Evolutionary conservation across 2,888 invertebrate species (phyloP).

Genomic region (Epinotia bilunana): DNA sequence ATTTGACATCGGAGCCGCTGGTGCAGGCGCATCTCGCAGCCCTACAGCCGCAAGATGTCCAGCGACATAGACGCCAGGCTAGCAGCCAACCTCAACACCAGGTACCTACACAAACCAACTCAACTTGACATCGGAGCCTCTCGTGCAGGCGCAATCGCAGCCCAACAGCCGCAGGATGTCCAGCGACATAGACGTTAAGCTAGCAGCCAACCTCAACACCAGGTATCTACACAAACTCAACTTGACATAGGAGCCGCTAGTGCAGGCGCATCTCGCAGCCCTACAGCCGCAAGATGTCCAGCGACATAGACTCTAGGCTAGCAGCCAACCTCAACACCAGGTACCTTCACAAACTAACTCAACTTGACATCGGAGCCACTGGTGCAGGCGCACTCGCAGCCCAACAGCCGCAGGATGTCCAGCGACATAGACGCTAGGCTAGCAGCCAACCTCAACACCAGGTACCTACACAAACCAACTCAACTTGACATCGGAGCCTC

Average conservation of each 20-base stretch:
- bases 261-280: slow-evolving; percentile 72
- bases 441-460: slow-evolving; percentile 77
- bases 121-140: no score
- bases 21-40: slow-evolving; percentile 70
- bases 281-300: slow-evolving; percentile 75
- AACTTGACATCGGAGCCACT: no score
- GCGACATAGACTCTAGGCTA: slow-evolving; percentile 72
- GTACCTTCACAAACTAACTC: no score
- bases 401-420: slow-evolving; percentile 76
- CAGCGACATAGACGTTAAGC: slow-evolving; percentile 70
- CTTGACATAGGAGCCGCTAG: slow-evolving; percentile 64
- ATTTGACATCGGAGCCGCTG: slow-evolving; percentile 64
- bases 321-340: slow-evolving; percentile 51
- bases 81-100: slow-evolving; percentile 51
- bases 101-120: no score
- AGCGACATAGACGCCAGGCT: slow-evolving; percentile 73
- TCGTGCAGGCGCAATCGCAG: slow-evolving; percentile 60
- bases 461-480: neutral
- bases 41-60: slow-evolving; percentile 76
- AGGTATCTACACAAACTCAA: slow-evolving; percentile 42
- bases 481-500: no score
- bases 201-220: slow-evolving; percentile 77
- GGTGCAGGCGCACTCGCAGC: slow-evolving; percentile 62
- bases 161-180: slow-evolving; percentile 78
- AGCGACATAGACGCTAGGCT: slow-evolving; percentile 72